phyloP scores from a whole-genome alignment of 2,888 invertebrate species.

The Notodonta dromedarius region DNA sequence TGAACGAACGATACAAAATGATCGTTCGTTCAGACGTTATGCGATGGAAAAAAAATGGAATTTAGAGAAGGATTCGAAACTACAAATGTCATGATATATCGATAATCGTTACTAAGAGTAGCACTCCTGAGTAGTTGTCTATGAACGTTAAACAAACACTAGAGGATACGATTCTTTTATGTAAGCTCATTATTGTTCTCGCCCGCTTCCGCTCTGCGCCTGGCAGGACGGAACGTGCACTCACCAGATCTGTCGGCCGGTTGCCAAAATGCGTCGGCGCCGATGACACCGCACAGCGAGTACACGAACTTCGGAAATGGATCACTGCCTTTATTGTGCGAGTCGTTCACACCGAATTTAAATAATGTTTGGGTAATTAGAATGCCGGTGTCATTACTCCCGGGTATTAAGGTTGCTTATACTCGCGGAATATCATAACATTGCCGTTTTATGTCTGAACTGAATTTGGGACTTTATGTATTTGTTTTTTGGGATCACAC shows the following conservation, averaged over 20 bases:
- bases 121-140: too few species aligned
- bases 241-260: slow-evolving; percentile 51
- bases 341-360: slow-evolving; percentile 50
- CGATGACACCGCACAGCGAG: slow-evolving; percentile 25
- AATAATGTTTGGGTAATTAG: slow-evolving; percentile 49
- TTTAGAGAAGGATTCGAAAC: too few species aligned
- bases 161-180: slow-evolving; percentile 8
- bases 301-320: slow-evolving; percentile 33
- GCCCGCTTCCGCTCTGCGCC: slow-evolving; percentile 34
- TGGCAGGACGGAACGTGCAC: slow-evolving; percentile 48
- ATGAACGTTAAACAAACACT: not conserved
- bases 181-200: slow-evolving; percentile 20
- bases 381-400: slow-evolving; percentile 31
- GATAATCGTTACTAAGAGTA: too few species aligned
- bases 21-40: too few species aligned
- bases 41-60: too few species aligned
- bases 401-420: slow-evolving; percentile 9
- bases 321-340: slow-evolving; percentile 36
- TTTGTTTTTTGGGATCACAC: not conserved
- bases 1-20: too few species aligned
- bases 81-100: too few species aligned
- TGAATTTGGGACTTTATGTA: too few species aligned
- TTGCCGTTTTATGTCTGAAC: not conserved
- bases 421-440: slow-evolving; percentile 1
- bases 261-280: slow-evolving; percentile 57